phyloP scores from a whole-genome alignment of 2,797 vertebrate genomes.

The Gymnoscopelus braueri region DNA sequence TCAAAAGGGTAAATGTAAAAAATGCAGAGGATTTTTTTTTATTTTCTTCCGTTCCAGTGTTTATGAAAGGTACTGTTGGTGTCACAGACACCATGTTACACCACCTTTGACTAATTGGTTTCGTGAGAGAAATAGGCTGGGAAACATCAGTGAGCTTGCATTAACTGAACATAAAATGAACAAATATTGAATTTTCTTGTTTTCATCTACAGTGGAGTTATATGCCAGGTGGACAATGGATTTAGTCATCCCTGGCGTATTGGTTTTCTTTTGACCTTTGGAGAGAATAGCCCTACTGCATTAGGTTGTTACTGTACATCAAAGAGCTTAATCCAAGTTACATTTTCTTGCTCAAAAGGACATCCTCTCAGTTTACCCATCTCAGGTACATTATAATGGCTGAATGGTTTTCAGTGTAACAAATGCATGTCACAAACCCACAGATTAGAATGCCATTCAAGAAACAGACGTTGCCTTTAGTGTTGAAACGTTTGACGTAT shows the following conservation, averaged over 20 bases:
- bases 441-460: background rate
- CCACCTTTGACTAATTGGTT: background rate
- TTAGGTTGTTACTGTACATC: background rate
- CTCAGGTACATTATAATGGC: background rate
- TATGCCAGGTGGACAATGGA: background rate
- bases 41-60: no score
- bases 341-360: background rate
- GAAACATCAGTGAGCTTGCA: no score
- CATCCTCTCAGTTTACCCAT: background rate
- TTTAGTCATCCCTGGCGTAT: background rate
- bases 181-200: constrained; percentile 4
- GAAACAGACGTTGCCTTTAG: background rate
- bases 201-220: constrained; percentile 8
- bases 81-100: background rate
- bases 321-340: background rate
- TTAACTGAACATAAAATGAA: constrained; percentile 5
- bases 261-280: constrained; percentile 27
- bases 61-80: no score
- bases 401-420: background rate
- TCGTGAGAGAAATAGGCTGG: background rate
- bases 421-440: background rate
- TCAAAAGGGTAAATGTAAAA: background rate
- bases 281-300: constrained; percentile 11
- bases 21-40: background rate
- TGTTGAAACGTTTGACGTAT: background rate